These are phyloP conservation scores for Anoplolepis gracilipes DNA, from an alignment of 1,140 invertebrate species.

Conservation along the genomic window DNA sequence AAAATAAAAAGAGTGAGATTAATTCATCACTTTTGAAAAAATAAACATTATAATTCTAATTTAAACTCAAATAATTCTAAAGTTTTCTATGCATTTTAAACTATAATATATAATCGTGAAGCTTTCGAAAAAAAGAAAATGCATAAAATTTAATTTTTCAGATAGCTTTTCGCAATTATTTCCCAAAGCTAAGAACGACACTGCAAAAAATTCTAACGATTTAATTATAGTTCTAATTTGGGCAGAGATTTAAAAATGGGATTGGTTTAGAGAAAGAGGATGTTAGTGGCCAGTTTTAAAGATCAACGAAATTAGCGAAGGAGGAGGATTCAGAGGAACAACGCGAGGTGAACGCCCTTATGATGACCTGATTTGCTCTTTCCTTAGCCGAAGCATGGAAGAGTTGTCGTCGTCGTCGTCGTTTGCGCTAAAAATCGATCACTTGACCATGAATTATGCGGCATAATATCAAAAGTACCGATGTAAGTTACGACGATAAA, in stretches of 20 bases:
- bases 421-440: not conserved
- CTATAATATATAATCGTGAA: too few relatives aligned
- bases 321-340: not conserved
- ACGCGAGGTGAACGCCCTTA: conserved; percentile 36
- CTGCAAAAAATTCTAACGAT: too few relatives aligned
- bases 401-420: not conserved
- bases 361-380: conserved; percentile 39
- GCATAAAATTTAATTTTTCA: too few relatives aligned
- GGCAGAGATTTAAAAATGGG: not conserved
- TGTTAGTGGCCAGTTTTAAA: not conserved
- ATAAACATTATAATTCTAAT: too few relatives aligned
- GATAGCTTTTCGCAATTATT: too few relatives aligned
- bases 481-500: too few relatives aligned
- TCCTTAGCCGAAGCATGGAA: conserved; percentile 1
- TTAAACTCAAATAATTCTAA: too few relatives aligned
- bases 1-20: too few relatives aligned
- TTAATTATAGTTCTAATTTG: not conserved
- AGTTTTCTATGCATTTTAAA: too few relatives aligned
- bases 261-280: not conserved
- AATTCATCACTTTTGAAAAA: too few relatives aligned
- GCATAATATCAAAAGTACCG: not conserved
- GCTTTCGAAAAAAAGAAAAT: too few relatives aligned
- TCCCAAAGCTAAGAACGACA: too few relatives aligned
- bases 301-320: not conserved
- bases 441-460: conserved; percentile 31